These are phyloP conservation scores for Odobenus rosmarus DNA, from an alignment of 2,113 vertebrate species.

Conservation along the genomic window DNA sequence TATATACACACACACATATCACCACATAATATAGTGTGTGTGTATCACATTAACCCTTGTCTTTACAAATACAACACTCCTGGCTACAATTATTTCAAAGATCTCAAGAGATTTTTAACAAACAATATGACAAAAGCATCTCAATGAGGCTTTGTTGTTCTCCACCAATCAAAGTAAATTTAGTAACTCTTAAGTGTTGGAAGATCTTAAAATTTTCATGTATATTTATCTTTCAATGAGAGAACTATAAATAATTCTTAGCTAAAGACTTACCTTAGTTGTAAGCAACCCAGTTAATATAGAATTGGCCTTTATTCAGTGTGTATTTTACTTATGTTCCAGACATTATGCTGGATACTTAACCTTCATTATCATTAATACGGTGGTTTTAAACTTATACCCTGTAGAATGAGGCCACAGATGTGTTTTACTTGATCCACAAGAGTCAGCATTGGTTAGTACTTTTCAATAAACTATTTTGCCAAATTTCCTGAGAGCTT, in stretches of 20 bases:
- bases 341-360: background rate
- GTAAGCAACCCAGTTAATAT: background rate
- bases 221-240: background rate
- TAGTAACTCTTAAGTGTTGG: background rate
- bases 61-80: background rate
- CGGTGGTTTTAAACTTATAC: background rate
- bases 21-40: background rate
- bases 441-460: background rate
- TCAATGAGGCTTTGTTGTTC: background rate
- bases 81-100: conserved; percentile 15
- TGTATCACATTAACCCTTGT: background rate
- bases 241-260: background rate
- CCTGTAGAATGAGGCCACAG: background rate
- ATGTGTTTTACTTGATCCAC: background rate
- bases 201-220: conserved; percentile 20
- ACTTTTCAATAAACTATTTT: conserved; percentile 32
- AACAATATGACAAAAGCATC: background rate
- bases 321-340: background rate
- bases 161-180: conserved; percentile 16
- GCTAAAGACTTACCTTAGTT: background rate
- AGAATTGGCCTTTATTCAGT: background rate
- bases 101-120: conserved; percentile 15
- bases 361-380: background rate
- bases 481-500: background rate
- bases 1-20: background rate